Conservation (phyloP, 2,888 invertebrate species). For the Drosophila ustulata region DNA sequence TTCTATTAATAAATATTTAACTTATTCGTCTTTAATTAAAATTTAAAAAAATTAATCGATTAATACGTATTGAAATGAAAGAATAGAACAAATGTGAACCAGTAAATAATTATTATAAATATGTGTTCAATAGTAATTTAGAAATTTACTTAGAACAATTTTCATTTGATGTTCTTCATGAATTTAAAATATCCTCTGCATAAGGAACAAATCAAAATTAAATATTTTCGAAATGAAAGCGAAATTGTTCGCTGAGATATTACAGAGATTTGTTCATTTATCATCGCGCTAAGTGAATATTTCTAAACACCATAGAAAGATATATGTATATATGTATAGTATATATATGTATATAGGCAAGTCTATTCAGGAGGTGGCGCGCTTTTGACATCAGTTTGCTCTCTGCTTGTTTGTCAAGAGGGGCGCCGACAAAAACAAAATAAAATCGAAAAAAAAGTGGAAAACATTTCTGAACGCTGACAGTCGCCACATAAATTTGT, state of each 20-base stretch:
- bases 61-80: not conserved
- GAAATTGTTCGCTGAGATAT: slow-evolving; percentile 59
- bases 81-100: too few species aligned
- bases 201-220: slow-evolving; percentile 1
- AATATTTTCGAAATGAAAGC: slow-evolving; percentile 46
- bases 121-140: too few species aligned
- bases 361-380: slow-evolving; percentile 47
- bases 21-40: not conserved
- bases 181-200: not conserved
- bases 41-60: too few species aligned
- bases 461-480: slow-evolving; percentile 40
- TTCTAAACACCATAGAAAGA: slow-evolving; percentile 24
- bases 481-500: slow-evolving; percentile 52
- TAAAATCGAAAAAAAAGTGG: slow-evolving; percentile 4
- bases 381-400: slow-evolving; percentile 71
- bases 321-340: slow-evolving; percentile 7
- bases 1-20: not conserved
- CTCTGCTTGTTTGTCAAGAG: slow-evolving; percentile 54
- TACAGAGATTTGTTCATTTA: slow-evolving; percentile 57
- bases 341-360: slow-evolving; percentile 22
- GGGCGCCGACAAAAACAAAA: not conserved
- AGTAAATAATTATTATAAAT: too few species aligned
- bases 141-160: not conserved
- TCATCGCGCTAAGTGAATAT: slow-evolving; percentile 53
- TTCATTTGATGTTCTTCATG: not conserved